Evolutionary conservation across 2,797 vertebrate genomes (phyloP), one percentile per base, ranked within the genome.

Genomic region (Glyptemys insculpta): DNA sequence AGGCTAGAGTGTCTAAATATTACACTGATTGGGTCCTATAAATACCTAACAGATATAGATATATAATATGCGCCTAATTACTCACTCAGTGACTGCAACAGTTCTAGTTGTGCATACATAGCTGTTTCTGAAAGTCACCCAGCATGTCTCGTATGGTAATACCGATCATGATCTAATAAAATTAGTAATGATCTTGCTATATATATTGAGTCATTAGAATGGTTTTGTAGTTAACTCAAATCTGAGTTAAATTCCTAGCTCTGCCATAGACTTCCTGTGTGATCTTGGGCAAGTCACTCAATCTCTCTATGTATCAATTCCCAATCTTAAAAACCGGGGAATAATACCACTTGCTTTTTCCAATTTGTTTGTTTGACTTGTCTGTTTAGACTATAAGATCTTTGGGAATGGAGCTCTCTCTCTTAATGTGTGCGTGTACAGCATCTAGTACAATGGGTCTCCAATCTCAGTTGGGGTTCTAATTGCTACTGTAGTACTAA

Each of bases 391-490:
- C 19, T 27, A 16, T 41, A 79, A 11, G 41, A 68, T 89, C 83
- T 50, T 23, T 31, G 72, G 52, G 52, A 88, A 74, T 19, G 37
- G 0, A 88, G 31, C 23, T 87, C 15, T 10, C 74, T 89, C 4
- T 11, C 87, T 31, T 23, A 5, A 12, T 87, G 12, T 0, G 0
- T 1, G 0, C 25, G 2, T 4, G 8, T 68, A 3, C 37, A 56
- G 12, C 52, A 52, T 16, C 31, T 50, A 53, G 88, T 53, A 68
- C 16, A 2, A 84, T 53, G 12, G 2, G 8, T 44, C 68, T 89
- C 53, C 25, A 49, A 23, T 21, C 2, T 37, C 41, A 41, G 12
- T 34, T 85, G 78, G 72, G 53, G 49, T 93, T 68, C 23, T 88
- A 37, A 14, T 79, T 8, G 14, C 83, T 89, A 21, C 5, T 54